Conservation (phyloP, 2,113 vertebrate genomes). For the Scomber japonicus region DNA sequence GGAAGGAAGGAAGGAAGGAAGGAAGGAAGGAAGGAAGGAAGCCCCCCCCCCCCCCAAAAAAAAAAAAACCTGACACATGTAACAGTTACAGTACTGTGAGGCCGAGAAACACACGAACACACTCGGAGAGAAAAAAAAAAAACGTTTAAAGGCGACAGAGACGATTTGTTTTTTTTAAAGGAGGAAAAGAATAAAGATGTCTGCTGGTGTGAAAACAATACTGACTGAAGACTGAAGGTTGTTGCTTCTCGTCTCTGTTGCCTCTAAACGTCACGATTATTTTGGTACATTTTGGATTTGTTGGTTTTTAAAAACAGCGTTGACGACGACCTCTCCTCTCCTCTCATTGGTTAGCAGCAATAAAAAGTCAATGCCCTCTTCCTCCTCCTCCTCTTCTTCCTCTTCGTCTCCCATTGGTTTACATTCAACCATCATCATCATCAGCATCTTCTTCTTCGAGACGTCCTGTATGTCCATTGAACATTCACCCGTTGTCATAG, state of each 20-base stretch:
- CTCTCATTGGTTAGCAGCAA: constrained; percentile 62
- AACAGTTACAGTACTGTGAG: constrained; percentile 2
- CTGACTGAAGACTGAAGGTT: neutral
- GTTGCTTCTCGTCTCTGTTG: neutral
- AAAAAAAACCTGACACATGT: neutral
- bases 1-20: too few relatives aligned
- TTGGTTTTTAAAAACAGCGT: constrained; percentile 2
- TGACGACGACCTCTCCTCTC: neutral
- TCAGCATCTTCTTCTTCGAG: neutral
- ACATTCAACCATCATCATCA: constrained; percentile 37
- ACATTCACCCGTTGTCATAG: constrained; percentile 19
- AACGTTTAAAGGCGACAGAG: neutral
- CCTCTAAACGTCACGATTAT: neutral
- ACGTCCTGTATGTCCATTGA: neutral
- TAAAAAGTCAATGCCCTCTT: neutral
- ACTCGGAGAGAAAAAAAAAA: accelerated
- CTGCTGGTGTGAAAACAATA: constrained; percentile 3
- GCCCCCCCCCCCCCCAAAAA: neutral
- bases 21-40: too few relatives aligned
- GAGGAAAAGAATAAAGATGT: neutral
- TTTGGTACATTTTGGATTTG: constrained; percentile 50
- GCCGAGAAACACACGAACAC: neutral
- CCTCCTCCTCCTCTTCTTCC: neutral
- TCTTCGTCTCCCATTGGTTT: neutral
- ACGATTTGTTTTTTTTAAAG: neutral